Evolutionary conservation across 2,113 vertebrate species (phyloP), one percentile per base, ranked within the genome.

Genomic region (Pluvianellus socialis): DNA sequence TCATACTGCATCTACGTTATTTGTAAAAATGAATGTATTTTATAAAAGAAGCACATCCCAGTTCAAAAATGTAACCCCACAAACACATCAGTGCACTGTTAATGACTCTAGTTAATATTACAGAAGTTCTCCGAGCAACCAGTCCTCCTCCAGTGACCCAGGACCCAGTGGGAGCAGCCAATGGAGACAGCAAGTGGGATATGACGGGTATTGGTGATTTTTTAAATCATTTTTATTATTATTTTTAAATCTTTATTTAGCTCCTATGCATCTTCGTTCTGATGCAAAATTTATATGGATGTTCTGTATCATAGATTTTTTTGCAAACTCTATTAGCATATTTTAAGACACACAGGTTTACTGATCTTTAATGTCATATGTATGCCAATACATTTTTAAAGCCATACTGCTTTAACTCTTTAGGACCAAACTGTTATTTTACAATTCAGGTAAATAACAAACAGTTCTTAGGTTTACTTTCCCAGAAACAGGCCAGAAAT

Each of bases 91-190:
- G 21, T 97, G 97, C 94, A 97, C 93, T 94, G 96, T 98, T 95
- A 98, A 93, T 97, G 96, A 98, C 89, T 97, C 58, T 93, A 66
- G 52, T 95, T 98, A 98, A 77, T 97, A 97, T 98, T 99, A 98
- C 98, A 99, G 99, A 96, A 99, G 99, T 96, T 99, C 99, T 38
- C 99, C 99, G 7, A 99, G 99, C 98, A 99, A 99, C 98, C 99
- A 99, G 96, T 99, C 99, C 1, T 99, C 99, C 38, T 99, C 99
- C 97, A 99, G 99, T 35, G 99, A 99, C 94, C 99, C 99, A 5
- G 99, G 99, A 58, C 99, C 99, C 3, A 98, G 99, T 0, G 98
- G 98, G 55, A 99, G 99, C 73, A 97, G 98, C 97, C 98, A 98
- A 47, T 99, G 99, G 99, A 98, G 98, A 92, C 99, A 99, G 45